Conservation (phyloP, 2,113 vertebrate species). For the Muntiacus muntjak region DNA sequence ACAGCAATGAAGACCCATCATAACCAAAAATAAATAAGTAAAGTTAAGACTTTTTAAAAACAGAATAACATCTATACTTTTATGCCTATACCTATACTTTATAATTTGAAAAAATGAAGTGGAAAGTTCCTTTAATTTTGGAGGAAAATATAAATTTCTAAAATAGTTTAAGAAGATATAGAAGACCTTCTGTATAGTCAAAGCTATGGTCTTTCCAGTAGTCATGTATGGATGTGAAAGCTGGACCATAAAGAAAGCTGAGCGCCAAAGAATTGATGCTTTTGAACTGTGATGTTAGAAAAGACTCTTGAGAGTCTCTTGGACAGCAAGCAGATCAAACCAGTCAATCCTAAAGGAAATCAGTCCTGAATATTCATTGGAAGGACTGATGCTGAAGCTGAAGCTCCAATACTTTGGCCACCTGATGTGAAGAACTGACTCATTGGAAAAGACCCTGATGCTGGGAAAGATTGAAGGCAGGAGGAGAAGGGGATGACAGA, state of each 20-base stretch:
- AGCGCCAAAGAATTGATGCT: background rate
- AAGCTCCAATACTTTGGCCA: background rate
- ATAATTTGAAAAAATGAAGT: background rate
- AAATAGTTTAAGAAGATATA: background rate
- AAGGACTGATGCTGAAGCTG: background rate
- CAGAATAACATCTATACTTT: background rate
- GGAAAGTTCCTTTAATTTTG: background rate
- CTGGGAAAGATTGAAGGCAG: background rate
- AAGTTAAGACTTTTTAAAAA: background rate
- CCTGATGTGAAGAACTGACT: background rate
- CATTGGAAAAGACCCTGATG: background rate
- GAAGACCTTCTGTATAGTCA: background rate
- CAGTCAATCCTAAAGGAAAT: background rate
- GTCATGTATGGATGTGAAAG: background rate
- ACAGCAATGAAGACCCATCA: background rate
- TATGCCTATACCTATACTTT: background rate
- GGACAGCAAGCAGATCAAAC: background rate
- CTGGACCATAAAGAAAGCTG: background rate
- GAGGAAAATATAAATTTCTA: background rate
- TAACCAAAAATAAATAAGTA: background rate
- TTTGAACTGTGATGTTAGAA: background rate
- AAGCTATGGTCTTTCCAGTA: background rate
- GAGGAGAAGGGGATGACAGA: background rate
- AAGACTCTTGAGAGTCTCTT: background rate
- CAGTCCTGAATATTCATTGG: background rate